phyloP scores from a whole-genome alignment of 2,888 invertebrate genomes.

The Steinernema scapterisci region DNA sequence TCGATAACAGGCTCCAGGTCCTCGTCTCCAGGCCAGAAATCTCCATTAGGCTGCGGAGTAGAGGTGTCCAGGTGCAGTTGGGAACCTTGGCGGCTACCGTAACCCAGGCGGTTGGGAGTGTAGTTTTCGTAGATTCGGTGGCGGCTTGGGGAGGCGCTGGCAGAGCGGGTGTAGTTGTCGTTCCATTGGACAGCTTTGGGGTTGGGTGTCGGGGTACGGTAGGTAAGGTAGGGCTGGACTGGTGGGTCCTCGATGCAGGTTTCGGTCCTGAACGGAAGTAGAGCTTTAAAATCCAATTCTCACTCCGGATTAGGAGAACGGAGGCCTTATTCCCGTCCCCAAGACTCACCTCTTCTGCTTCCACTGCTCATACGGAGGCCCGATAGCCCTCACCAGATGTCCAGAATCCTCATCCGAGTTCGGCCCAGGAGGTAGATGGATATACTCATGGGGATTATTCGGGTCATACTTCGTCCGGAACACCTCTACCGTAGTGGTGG shows the following conservation, averaged over 20 bases:
- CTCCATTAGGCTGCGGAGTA: background rate
- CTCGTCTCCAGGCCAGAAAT: background rate
- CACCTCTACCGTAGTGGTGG: conserved; percentile 46
- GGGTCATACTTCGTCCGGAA: conserved; percentile 38
- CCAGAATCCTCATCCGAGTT: conserved; percentile 28
- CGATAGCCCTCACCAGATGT: conserved; percentile 38
- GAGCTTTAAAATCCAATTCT: background rate
- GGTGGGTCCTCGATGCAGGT: background rate
- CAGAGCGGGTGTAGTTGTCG: background rate
- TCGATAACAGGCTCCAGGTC: background rate
- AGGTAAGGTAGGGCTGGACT: background rate
- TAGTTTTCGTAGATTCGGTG: conserved; percentile 2
- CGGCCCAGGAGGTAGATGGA: conserved; percentile 43
- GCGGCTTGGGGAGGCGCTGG: background rate
- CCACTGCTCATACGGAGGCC: conserved; percentile 40
- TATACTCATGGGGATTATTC: conserved; percentile 41
- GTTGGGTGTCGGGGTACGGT: conserved; percentile 13
- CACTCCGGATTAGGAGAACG: too few species aligned
- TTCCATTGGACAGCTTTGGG: conserved; percentile 26
- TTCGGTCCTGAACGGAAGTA: background rate
- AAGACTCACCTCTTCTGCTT: conserved; percentile 49
- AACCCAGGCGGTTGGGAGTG: background rate
- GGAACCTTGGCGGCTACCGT: conserved; percentile 10
- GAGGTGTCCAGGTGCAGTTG: conserved; percentile 5
- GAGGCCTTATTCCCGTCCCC: background rate